A percentile compares a stretch with the other conserved stretches of the same genome.
These are phyloP conservation scores for Meloidogyne hapla DNA, from an alignment of 1,140 invertebrate species.

Conservation along the genomic window DNA sequence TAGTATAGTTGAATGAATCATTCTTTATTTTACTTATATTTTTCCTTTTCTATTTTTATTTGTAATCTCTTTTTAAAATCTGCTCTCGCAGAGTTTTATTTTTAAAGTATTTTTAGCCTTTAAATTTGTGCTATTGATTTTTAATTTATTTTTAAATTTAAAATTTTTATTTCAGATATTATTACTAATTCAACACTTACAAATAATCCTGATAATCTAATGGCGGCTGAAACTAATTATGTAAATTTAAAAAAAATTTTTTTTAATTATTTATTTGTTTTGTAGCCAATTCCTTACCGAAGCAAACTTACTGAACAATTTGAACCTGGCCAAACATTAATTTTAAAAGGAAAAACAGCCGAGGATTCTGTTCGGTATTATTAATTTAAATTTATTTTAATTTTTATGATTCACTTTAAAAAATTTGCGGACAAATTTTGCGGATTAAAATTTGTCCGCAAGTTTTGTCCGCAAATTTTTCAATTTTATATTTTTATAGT, in stretches of 20 bases:
- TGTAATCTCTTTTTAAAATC: too few relatives aligned
- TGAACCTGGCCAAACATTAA: constrained; percentile 62
- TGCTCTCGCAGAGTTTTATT: too few relatives aligned
- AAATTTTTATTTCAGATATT: background rate
- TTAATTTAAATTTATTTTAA: too few relatives aligned
- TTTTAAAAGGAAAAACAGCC: constrained; percentile 62
- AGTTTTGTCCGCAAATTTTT: background rate
- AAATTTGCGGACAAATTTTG: too few relatives aligned
- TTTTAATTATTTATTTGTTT: constrained; percentile 25
- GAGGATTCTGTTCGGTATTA: constrained; percentile 56
- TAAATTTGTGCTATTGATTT: too few relatives aligned
- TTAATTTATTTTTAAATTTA: too few relatives aligned
- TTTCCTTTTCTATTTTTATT: too few relatives aligned
- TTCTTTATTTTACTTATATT: too few relatives aligned
- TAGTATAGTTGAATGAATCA: too few relatives aligned
- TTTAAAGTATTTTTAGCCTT: too few relatives aligned
- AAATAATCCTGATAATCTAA: background rate
- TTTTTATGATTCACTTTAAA: constrained; percentile 21
- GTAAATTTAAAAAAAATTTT: constrained; percentile 25
- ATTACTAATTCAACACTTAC: background rate
- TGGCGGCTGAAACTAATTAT: constrained; percentile 31
- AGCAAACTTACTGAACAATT: constrained; percentile 58
- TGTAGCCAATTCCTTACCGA: constrained; percentile 59
- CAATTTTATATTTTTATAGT: background rate
- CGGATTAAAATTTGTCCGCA: background rate